phyloP scores from a whole-genome alignment of 2,113 vertebrate species.

The Lagopus muta region DNA sequence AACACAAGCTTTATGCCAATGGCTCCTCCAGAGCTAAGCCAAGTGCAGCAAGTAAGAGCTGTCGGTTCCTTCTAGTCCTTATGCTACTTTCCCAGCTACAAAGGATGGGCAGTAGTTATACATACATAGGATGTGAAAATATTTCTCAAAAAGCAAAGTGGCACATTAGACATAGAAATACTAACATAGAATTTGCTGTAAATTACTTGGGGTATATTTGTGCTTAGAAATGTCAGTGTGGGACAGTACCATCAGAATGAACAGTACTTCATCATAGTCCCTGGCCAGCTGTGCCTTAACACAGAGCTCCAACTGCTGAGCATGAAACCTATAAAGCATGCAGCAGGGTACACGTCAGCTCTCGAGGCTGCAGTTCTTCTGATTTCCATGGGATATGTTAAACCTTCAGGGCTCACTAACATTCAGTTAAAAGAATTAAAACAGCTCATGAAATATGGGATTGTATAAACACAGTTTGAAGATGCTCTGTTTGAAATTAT shows the following conservation, averaged over 20 bases:
- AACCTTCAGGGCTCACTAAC: constrained; percentile 35
- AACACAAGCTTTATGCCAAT: fast-evolving
- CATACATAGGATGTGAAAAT: background rate
- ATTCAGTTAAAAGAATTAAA: constrained; percentile 68
- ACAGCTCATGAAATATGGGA: constrained; percentile 64
- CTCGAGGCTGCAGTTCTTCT: constrained; percentile 30
- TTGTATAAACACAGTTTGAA: constrained; percentile 60
- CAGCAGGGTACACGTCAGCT: background rate
- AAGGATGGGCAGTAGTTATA: background rate
- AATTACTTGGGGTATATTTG: background rate
- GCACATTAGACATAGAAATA: background rate
- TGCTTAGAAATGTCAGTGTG: background rate
- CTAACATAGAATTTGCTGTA: background rate
- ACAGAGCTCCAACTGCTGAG: background rate
- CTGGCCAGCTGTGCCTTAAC: background rate
- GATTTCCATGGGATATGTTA: constrained; percentile 40
- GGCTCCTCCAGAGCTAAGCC: background rate
- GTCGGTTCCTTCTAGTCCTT: background rate
- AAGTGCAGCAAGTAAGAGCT: background rate
- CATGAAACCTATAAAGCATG: background rate
- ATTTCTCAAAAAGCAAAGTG: background rate
- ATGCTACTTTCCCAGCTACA: background rate
- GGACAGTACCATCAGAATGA: background rate
- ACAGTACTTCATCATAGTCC: background rate
- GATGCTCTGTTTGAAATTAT: constrained; percentile 52